Evolutionary conservation across 2,113 vertebrate species (phyloP), one percentile per base, ranked within the genome.

Genomic region (Sitta europaea): DNA sequence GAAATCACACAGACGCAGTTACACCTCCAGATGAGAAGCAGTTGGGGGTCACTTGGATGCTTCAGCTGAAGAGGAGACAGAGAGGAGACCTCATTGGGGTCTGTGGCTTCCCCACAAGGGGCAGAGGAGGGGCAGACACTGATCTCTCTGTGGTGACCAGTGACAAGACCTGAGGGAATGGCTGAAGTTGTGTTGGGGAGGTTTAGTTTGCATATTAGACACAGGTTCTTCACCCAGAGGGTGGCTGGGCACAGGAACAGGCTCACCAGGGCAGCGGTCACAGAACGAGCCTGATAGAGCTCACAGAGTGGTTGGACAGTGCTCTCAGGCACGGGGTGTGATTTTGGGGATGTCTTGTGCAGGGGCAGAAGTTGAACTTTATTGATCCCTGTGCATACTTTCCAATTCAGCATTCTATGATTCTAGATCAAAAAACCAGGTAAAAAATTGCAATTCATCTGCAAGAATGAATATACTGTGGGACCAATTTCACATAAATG

Each of bases 291-390:
- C 65, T 6, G 19, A 6, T 43, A 59, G 29, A 59, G 65, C 35
- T 5, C 43, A 28, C 1, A 1, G 33, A 36, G 33, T 13, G 0
- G 1, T 2, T 10, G 54, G 33, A 22, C 57, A 45, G 9, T 6
- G 48, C 57, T 27, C 38, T 36, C 1, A 1, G 57, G 67, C 62
- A 48, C 53, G 27, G 4, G 28, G 3, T 10, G 33, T 1, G 38
- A 28, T 7, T 45, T 2, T 16, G 6, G 45, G 22, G 11, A 4
- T n/a, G 15, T 18, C 17, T 1, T 36, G 45, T 6, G 27, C 62
- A 76, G 45, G 33, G 33, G 3, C 73, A 4, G 11, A 12, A 22
- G 62, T 0, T 53, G 28, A 4, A 38, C 10, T 38, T 19, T 3
- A 1, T 15, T 38, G 19, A n/a, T 11, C 47, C 28, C 19, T 2